Evolutionary conservation across 1,140 invertebrate species (phyloP).

Genomic region (Temnothorax longispinosus): DNA sequence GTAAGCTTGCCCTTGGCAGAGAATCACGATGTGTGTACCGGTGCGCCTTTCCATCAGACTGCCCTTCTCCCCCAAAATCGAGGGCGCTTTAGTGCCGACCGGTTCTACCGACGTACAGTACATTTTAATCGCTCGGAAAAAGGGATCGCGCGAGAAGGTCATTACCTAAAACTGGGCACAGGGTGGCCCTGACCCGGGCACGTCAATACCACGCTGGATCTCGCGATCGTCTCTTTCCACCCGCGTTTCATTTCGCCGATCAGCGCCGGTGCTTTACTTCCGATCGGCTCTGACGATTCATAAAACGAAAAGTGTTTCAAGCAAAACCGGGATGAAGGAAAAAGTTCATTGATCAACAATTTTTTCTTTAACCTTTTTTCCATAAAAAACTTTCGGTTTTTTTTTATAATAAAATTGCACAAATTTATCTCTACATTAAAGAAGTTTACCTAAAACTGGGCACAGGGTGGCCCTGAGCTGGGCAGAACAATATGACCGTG

Average conservation of each 20-base stretch:
- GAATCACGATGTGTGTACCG: constrained; percentile 89
- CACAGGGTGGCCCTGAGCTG: constrained; percentile 88
- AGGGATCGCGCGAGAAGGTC: neutral
- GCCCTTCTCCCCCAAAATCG: constrained; percentile 87
- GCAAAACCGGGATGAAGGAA: neutral
- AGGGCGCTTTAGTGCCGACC: constrained; percentile 90
- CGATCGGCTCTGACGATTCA: constrained; percentile 88
- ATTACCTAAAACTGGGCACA: constrained; percentile 82
- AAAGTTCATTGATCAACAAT: neutral
- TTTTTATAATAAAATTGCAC: neutral
- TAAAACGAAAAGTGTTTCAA: constrained; percentile 17
- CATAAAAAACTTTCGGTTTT: neutral
- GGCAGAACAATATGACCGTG: constrained; percentile 87
- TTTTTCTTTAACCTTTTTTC: neutral
- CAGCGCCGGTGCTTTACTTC: constrained; percentile 89
- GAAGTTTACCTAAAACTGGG: constrained; percentile 82
- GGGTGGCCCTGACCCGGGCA: constrained; percentile 89
- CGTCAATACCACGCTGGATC: constrained; percentile 85
- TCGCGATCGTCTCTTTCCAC: constrained; percentile 75
- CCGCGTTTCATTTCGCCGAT: constrained; percentile 83
- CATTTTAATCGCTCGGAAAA: neutral
- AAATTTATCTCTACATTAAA: neutral
- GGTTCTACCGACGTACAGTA: constrained; percentile 87
- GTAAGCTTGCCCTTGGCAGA: constrained; percentile 92
- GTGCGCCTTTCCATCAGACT: constrained; percentile 83